Evolutionary conservation across 2,888 invertebrate species (phyloP).

Genomic region (Sarcophaga variegata): DNA sequence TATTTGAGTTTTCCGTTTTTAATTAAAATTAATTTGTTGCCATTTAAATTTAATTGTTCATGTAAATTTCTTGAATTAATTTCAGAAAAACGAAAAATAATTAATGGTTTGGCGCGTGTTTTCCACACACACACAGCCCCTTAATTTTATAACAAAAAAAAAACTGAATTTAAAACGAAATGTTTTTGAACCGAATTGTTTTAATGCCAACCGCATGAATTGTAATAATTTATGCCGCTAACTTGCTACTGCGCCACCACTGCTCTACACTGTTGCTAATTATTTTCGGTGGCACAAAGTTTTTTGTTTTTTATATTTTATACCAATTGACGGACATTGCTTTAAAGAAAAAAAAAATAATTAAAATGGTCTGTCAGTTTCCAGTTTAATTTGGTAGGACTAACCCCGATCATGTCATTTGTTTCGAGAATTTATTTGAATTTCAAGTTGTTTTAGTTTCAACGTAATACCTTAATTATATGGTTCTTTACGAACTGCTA

Average conservation of each 20-base stretch:
- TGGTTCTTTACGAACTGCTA: not conserved
- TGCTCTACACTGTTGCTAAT: conserved; percentile 27
- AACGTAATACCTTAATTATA: conserved; percentile 39
- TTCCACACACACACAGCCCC: conserved; percentile 11
- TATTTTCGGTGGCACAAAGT: conserved; percentile 14
- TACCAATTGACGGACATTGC: not conserved
- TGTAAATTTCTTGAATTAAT: conserved; percentile 51
- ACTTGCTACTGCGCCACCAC: not conserved
- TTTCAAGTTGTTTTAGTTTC: not conserved
- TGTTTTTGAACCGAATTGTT: conserved; percentile 35
- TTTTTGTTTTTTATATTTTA: not conserved
- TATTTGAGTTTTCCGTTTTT: conserved; percentile 8
- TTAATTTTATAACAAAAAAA: conserved; percentile 11
- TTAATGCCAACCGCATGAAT: conserved; percentile 54
- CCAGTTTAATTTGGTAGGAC: conserved; percentile 47
- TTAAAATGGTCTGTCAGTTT: not conserved
- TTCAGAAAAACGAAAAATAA: conserved; percentile 32
- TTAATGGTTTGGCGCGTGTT: conserved; percentile 60
- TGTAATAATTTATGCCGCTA: conserved; percentile 37
- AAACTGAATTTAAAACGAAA: not conserved
- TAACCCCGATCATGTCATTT: conserved; percentile 29
- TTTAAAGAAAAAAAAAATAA: not conserved
- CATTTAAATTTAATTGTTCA: conserved; percentile 59
- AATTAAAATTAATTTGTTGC: conserved; percentile 58
- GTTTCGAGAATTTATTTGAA: not conserved